A percentile compares a stretch with the other conserved stretches of the same genome.
Conservation (phyloP, 2,113 vertebrate species). For the Equus przewalskii region DNA sequence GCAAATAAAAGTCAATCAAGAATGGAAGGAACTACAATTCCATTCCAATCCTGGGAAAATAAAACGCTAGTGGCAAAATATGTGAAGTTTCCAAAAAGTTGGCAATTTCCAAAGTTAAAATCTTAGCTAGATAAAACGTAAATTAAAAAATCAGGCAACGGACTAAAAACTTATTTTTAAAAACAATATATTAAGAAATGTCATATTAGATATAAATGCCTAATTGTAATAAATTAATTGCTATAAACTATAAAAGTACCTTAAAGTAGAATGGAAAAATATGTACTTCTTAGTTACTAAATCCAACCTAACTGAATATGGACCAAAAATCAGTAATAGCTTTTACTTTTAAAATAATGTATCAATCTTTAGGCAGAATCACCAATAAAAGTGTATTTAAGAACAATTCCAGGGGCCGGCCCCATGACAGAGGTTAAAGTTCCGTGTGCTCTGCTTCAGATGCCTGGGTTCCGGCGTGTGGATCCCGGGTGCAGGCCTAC, state of each 20-base stretch:
- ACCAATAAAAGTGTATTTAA: slow-evolving; percentile 37
- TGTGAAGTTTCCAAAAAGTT: not conserved
- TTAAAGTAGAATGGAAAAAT: slow-evolving; percentile 7
- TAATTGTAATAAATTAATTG: not conserved
- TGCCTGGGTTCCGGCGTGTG: too few relatives aligned
- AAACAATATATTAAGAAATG: slow-evolving; percentile 29
- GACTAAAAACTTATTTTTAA: slow-evolving; percentile 26
- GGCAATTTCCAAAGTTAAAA: slow-evolving; percentile 64
- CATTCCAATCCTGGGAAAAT: slow-evolving; percentile 17
- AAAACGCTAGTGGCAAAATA: slow-evolving; percentile 56
- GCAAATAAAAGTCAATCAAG: slow-evolving; percentile 50
- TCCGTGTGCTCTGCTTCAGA: too few relatives aligned
- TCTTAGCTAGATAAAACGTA: not conserved
- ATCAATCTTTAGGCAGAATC: slow-evolving; percentile 1
- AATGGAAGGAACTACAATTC: not conserved
- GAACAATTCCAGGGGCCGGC: too few relatives aligned
- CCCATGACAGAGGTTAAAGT: too few relatives aligned
- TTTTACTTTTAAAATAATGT: slow-evolving; percentile 52
- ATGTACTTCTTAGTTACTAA: slow-evolving; percentile 34
- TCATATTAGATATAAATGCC: slow-evolving; percentile 29
- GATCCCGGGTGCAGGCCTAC: too few relatives aligned
- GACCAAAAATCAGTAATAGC: slow-evolving; percentile 28
- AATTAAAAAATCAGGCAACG: slow-evolving; percentile 43
- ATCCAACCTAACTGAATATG: slow-evolving; percentile 35
- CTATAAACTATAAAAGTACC: slow-evolving; percentile 6